These are phyloP conservation scores for Melangyna quadrimaculata DNA, from an alignment of 2,888 invertebrate genomes.

Conservation along the genomic window DNA sequence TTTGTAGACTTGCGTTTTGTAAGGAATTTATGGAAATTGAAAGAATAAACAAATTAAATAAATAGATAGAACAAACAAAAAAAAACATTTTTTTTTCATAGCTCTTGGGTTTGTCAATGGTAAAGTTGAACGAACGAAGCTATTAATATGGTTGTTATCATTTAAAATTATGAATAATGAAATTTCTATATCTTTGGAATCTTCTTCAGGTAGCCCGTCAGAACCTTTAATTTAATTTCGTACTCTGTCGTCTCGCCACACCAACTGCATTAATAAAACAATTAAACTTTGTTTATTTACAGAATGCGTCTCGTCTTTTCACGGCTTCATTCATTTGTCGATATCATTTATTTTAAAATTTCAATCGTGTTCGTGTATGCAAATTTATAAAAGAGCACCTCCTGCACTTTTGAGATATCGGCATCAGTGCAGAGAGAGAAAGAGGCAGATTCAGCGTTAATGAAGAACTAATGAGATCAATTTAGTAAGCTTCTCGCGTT, in stretches of 20 bases:
- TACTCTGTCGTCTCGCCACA: neutral
- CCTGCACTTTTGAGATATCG: neutral
- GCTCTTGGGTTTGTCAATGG: too few relatives aligned
- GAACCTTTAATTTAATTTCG: neutral
- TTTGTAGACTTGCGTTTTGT: too few relatives aligned
- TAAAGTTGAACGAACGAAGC: too few relatives aligned
- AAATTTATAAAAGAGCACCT: slow-evolving; percentile 33
- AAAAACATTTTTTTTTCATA: too few relatives aligned
- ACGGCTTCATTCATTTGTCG: neutral
- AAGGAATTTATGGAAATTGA: too few relatives aligned
- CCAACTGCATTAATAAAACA: neutral
- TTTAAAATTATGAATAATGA: too few relatives aligned
- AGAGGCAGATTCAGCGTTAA: slow-evolving; percentile 1
- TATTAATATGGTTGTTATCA: too few relatives aligned
- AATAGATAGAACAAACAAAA: too few relatives aligned
- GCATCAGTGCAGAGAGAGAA: too few relatives aligned
- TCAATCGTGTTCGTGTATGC: slow-evolving; percentile 37
- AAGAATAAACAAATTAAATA: too few relatives aligned
- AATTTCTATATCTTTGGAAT: too few relatives aligned
- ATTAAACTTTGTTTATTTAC: slow-evolving; percentile 6
- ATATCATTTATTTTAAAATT: slow-evolving; percentile 17
- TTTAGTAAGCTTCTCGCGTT: slow-evolving; percentile 42
- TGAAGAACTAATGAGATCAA: slow-evolving; percentile 59
- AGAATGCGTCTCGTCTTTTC: slow-evolving; percentile 19
- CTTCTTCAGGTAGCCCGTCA: neutral